These are phyloP conservation scores for Heliconius ethilla DNA, from an alignment of 2,888 invertebrate species.

Conservation along the genomic window DNA sequence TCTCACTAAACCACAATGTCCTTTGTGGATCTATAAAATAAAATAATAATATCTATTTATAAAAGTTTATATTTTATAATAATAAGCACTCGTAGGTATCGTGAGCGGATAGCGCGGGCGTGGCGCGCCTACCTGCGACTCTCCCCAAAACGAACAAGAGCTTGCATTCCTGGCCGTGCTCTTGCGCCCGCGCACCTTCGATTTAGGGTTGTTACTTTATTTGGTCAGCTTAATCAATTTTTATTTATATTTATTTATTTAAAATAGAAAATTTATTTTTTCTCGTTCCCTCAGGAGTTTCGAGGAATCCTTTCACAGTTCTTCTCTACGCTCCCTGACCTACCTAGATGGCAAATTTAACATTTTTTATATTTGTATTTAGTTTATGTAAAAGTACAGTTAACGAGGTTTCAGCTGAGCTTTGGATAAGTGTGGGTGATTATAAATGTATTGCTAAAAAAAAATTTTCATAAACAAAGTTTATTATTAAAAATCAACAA, in stretches of 20 bases:
- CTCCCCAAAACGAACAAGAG: conserved; percentile 81
- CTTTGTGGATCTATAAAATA: background rate
- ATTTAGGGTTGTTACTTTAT: conserved; percentile 41
- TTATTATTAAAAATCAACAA: no score
- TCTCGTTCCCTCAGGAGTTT: background rate
- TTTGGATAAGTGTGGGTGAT: no score
- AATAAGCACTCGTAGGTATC: conserved; percentile 57
- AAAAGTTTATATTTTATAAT: conserved; percentile 46
- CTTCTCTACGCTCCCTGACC: background rate
- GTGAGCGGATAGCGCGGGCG: conserved; percentile 38
- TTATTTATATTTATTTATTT: background rate
- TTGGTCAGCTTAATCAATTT: background rate
- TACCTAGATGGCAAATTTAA: background rate
- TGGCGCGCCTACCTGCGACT: conserved; percentile 78
- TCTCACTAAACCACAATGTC: background rate
- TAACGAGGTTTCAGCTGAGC: no score
- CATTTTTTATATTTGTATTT: no score
- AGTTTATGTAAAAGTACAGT: no score
- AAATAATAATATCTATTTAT: conserved; percentile 21
- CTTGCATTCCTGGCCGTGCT: conserved; percentile 73
- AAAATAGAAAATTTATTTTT: background rate
- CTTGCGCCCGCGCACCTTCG: conserved; percentile 57
- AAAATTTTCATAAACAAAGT: no score
- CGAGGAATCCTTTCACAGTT: no score
- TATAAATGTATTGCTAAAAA: no score